phyloP scores from a whole-genome alignment of 1,140 invertebrate genomes.

The Bemisia tabaci region DNA sequence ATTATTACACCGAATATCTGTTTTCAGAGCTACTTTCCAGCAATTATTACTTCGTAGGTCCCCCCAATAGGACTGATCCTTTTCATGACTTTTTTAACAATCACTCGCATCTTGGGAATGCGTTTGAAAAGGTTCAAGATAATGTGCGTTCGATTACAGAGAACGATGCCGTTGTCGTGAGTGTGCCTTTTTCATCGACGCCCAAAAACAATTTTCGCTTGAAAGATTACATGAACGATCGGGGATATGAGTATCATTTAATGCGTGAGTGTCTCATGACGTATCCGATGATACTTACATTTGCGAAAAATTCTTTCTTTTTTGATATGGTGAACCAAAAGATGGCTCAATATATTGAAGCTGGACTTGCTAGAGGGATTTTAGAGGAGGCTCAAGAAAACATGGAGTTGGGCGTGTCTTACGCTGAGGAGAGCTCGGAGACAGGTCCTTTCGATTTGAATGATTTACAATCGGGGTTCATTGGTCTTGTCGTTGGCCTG shows the following conservation, averaged over 20 bases:
- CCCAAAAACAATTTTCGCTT: background rate
- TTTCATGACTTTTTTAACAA: background rate
- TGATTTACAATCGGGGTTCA: background rate
- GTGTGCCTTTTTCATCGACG: background rate
- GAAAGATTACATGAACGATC: background rate
- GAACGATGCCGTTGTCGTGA: too few relatives aligned
- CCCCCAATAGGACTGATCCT: too few relatives aligned
- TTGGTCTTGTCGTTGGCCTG: background rate
- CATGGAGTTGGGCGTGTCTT: background rate
- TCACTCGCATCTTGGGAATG: background rate
- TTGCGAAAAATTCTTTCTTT: background rate
- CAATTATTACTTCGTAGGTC: too few relatives aligned
- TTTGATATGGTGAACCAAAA: background rate
- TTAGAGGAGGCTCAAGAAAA: background rate
- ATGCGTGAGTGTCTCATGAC: background rate
- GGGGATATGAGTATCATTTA: background rate
- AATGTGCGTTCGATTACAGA: too few relatives aligned
- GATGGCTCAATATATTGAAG: background rate
- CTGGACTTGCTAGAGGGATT: background rate
- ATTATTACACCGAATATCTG: too few relatives aligned
- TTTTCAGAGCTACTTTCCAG: too few relatives aligned
- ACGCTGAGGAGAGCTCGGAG: background rate
- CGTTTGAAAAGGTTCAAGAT: too few relatives aligned
- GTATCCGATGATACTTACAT: background rate
- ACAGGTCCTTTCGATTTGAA: background rate